Evolutionary conservation across 2,888 invertebrate genomes (phyloP), one percentile per base, ranked within the genome.

Genomic region (Drosophila neonasuta): DNA sequence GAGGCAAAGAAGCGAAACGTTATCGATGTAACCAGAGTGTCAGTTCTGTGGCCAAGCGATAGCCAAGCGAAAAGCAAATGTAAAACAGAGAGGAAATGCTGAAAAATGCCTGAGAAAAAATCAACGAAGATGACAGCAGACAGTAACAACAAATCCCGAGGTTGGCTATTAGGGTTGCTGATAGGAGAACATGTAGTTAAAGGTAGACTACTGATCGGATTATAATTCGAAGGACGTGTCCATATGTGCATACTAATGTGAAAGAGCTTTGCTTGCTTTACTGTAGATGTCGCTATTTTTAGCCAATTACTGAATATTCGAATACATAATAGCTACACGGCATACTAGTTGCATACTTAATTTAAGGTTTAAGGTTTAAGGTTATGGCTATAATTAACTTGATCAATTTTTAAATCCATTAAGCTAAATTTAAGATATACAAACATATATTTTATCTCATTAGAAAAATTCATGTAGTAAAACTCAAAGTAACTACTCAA

Each of bases 11-110:
- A 65, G 69, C 49, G 55, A 44, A 61, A 67, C 36, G 62, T 46
- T 76, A 62, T 74, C 75, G 71, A 62, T 67, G 64, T 48, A 52
- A 30, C 24, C 24, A 10, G 48, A 62, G 74, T 68, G 79, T 60
- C 71, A 65, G 51, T 51, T 60, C 17, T 74, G 77, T 64, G 66
- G 58, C 48, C 56, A 68, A 44, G 15, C 41, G 46, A 10, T 51
- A 17, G 52, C 32, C 54, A 44, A 54, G 44, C 54, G 67, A 17
- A 72, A 61, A 74, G 50, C 51, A 57, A 68, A 79, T 74, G 56
- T 55, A 64, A 61, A 60, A 55, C 46, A 49, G 20, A 58, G 48
- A 48, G 46, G 30, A 60, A 66, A 66, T 24, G 17, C 48, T 68
- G 41, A 34, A 68, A 79, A 72, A 62, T 64, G 20, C 45, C 66